phyloP scores from a whole-genome alignment of 2,113 vertebrate genomes.

The Tyrannus savana region DNA sequence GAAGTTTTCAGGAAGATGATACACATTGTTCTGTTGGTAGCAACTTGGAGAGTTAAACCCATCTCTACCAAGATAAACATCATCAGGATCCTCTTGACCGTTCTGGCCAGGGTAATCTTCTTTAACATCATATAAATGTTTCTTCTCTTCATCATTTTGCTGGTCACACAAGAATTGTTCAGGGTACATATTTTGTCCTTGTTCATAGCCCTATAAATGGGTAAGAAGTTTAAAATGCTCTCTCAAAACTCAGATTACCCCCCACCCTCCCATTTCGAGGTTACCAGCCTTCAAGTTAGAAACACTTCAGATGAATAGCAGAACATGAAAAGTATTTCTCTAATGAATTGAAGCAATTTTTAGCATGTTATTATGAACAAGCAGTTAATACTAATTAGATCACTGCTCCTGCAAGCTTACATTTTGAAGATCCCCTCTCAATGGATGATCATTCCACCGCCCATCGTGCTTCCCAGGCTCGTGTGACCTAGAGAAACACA shows the following conservation, averaged over 20 bases:
- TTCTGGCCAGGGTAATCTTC: slow-evolving; percentile 65
- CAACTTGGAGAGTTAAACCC: slow-evolving; percentile 69
- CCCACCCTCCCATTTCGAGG: not conserved
- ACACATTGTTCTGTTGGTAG: slow-evolving; percentile 68
- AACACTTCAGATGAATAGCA: not conserved
- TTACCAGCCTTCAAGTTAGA: not conserved
- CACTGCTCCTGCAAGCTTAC: slow-evolving; percentile 45
- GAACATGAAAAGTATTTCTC: not conserved
- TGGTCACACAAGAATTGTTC: slow-evolving; percentile 70
- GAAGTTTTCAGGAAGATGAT: slow-evolving; percentile 75
- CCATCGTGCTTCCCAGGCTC: slow-evolving; percentile 71
- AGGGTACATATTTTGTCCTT: slow-evolving; percentile 64
- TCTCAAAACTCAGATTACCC: not conserved
- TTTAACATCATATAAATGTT: slow-evolving; percentile 67
- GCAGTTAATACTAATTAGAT: not conserved
- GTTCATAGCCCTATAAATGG: slow-evolving; percentile 66
- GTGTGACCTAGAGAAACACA: slow-evolving; percentile 71
- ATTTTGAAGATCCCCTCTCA: slow-evolving; percentile 70
- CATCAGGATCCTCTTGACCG: slow-evolving; percentile 67
- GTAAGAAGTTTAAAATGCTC: not conserved
- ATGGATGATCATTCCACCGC: slow-evolving; percentile 74
- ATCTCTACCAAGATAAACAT: slow-evolving; percentile 71
- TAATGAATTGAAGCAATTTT: not conserved
- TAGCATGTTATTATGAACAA: not conserved
- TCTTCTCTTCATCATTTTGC: slow-evolving; percentile 56